Base-by-base conservation (phyloP, 2,797 vertebrate species). In the Enteromius viviparus region DNA sequence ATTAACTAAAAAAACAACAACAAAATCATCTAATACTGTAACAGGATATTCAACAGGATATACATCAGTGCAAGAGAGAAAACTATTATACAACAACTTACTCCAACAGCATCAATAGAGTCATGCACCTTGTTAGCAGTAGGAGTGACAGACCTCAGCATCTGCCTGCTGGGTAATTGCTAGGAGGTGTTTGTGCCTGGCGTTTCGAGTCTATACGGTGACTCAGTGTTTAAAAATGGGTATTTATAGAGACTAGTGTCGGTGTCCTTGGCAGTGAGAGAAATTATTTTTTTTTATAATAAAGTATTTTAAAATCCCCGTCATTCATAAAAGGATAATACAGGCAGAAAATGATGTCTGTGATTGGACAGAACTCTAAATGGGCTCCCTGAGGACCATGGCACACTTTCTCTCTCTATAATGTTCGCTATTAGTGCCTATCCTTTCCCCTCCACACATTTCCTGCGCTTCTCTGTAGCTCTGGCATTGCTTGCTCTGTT, bases 241-340 rank as follows among this genome's bases (percentile, higher is more conserved):
- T 74, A 75, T 82, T 76, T 68, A 76, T 76, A 82, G 71, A 51
- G 60, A 76, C n/a, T 17, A 66, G 45, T 75, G 70, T 40, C 47
- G 15, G 71, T 66, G 72, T 82, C 37, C 81, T 82, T 82, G 72
- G 49, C 23, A 21, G 49, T 3, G 62, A 68, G 47, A 17, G 3
- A 55, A 76, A 71, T 9, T 11, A 3, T 26, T 32, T 58, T 65
- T 1, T 51, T 66, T 40, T 17, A 76, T 58, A n/a, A 82, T 76
- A 55, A 72, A 65, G 60, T 68, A 29, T 82, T 76, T 68, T 82
- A 76, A 82, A 82, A 82, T 76, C 49, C 29, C 58, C 0, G 23
- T 76, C 81, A 82, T 62, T 82, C 62, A 76, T 82, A 55, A 76
- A 68, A 68, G 47, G 81, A 76, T 82, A 74, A 82, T 68, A 76